Evolutionary conservation across 2,888 invertebrate species (phyloP).

Genomic region (Brachynemurus nebulosus): DNA sequence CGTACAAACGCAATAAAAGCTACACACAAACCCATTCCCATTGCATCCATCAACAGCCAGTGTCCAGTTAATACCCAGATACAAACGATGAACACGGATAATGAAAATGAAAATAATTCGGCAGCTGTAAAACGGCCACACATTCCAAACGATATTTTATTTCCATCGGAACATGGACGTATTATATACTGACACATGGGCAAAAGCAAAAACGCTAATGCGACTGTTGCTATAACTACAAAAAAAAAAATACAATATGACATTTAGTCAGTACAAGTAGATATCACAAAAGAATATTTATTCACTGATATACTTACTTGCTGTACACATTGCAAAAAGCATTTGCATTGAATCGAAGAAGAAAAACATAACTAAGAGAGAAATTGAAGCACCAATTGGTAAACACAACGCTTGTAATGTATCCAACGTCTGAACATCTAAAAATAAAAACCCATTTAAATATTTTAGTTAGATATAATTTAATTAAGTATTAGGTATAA

Average conservation of each 20-base stretch:
- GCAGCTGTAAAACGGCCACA: slow-evolving; percentile 92
- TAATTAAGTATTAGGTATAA: too few relatives aligned
- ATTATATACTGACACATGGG: slow-evolving; percentile 96
- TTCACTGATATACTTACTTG: slow-evolving; percentile 72
- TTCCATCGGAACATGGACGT: slow-evolving; percentile 69
- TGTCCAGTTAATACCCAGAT: slow-evolving; percentile 97
- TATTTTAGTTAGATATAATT: neutral
- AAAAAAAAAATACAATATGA: slow-evolving; percentile 18
- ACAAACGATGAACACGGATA: slow-evolving; percentile 87
- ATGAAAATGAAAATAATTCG: slow-evolving; percentile 82
- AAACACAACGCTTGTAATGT: slow-evolving; percentile 95
- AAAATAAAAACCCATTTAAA: slow-evolving; percentile 17
- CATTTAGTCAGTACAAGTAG: too few relatives aligned
- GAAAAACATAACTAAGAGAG: slow-evolving; percentile 94
- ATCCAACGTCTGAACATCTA: slow-evolving; percentile 74
- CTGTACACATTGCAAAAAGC: slow-evolving; percentile 90
- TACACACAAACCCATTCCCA: slow-evolving; percentile 97
- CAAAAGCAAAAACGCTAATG: slow-evolving; percentile 86
- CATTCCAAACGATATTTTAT: slow-evolving; percentile 75
- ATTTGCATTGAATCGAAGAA: slow-evolving; percentile 99
- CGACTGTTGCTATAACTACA: slow-evolving; percentile 89
- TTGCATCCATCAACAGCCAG: slow-evolving; percentile 97
- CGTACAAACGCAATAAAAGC: slow-evolving; percentile 95
- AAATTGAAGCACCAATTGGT: slow-evolving; percentile 90
- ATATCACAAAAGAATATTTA: slow-evolving; percentile 10